Evolutionary conservation across 1,140 invertebrate species (phyloP), one percentile per base, ranked within the genome.

Genomic region (Homalodisca vitripennis): DNA sequence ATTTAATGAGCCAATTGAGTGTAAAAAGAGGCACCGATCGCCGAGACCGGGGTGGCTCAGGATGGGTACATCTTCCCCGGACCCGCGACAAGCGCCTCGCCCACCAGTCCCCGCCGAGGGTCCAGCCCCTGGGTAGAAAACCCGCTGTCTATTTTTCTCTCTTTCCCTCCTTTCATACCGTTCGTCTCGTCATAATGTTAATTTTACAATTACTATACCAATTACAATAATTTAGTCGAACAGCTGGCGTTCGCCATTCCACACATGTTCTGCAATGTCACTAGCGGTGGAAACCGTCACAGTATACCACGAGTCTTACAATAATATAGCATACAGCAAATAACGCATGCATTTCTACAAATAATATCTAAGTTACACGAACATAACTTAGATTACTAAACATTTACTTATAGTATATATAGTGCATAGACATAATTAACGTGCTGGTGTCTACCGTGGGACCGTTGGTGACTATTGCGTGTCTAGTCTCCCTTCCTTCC

Each of bases 61-160:
- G 63, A 66, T 66, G 63, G 46, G 13, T 26, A 66, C 63, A 66
- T 66, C 63, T n/a, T 66, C 63, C 63, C 32, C 12, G 34, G 20
- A 24, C 63, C 34, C 41, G 17, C 55, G 24, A 10, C 26, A 22
- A 22, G 22, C 2, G 29, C 14, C 55, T 12, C 55, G 3, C 55
- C n/a, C n/a, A n/a, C 48, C 6, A 51, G n/a, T 3, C 2, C 26
- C 29, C 55, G 26, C 22, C 2, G 55, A 27, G 27, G 27, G 63
- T 29, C 63, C 63, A 66, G 63, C 63, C 63, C 63, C 63, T 63
- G 60, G 60, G 31, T 32, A 63, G 3, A 27, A 3, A 60, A 31
- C 29, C 55, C 2, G 2, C 55, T 60, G 55, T 51, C 48, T 51
- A n/a, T 51, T 51, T 51, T 14, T 51, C 34, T 41, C 17, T 10